Evolutionary conservation across 2,888 invertebrate species (phyloP).

Genomic region (Dryobotodes eremita): DNA sequence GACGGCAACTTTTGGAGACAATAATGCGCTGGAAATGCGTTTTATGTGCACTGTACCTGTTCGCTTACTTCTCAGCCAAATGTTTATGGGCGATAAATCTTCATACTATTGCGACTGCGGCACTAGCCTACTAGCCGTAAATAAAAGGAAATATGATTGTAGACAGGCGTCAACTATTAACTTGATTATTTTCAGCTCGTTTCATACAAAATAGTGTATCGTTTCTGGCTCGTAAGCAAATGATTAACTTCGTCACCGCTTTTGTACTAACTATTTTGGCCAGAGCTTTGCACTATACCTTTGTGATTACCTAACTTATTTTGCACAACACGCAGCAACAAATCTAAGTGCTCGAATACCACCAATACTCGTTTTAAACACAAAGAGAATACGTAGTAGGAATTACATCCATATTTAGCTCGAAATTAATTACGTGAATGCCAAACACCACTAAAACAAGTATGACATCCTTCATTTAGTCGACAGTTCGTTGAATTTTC

Average conservation of each 20-base stretch:
- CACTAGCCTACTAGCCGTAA: constrained; percentile 44
- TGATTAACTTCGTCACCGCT: not conserved
- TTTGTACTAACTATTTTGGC: not conserved
- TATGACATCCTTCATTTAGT: constrained; percentile 43
- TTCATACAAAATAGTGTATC: not conserved
- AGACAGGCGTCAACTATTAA: not conserved
- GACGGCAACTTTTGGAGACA: constrained; percentile 60
- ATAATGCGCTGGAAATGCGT: constrained; percentile 61
- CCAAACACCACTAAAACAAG: constrained; percentile 30
- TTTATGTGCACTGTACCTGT: constrained; percentile 63
- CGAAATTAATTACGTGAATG: constrained; percentile 21
- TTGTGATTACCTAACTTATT: not conserved
- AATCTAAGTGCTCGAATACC: not conserved
- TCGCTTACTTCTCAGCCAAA: constrained; percentile 59
- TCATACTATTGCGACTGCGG: constrained; percentile 63
- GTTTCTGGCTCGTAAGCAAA: not conserved
- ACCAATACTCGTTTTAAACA: not conserved
- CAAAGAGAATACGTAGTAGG: constrained; percentile 1
- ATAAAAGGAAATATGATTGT: constrained; percentile 11
- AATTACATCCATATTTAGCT: constrained; percentile 28
- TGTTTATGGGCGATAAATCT: constrained; percentile 65
- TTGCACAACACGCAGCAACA: not conserved
- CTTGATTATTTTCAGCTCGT: constrained; percentile 21
- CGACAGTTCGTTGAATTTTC: constrained; percentile 43
- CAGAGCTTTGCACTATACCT: not conserved